Conservation (phyloP, 2,888 invertebrate species). For the Bimastos eiseni region DNA sequence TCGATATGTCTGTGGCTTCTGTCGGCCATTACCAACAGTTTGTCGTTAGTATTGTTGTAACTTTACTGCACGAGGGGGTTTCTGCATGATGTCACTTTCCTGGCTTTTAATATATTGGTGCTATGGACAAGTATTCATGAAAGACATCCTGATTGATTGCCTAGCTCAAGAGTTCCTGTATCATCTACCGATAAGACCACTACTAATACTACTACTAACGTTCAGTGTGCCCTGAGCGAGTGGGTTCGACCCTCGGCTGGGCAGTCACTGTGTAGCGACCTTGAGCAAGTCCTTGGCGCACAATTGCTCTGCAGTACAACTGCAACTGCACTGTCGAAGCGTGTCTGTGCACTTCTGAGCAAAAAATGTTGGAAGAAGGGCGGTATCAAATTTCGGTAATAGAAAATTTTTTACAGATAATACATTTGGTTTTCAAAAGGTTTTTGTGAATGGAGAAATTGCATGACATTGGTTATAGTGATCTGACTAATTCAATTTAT, state of each 20-base stretch:
- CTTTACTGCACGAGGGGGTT: neutral
- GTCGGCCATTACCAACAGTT: neutral
- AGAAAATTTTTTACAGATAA: no score
- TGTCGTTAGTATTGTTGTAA: conserved; percentile 22
- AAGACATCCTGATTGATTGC: neutral
- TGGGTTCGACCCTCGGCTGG: no score
- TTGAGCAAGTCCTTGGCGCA: no score
- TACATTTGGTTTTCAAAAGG: neutral
- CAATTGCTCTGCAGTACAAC: no score
- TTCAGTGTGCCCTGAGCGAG: no score
- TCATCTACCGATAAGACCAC: neutral
- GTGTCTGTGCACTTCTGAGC: no score
- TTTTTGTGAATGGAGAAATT: neutral
- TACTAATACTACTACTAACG: no score
- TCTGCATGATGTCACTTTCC: neutral
- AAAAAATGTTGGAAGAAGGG: no score
- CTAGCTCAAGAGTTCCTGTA: neutral
- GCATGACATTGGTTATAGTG: neutral
- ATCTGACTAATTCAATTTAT: neutral
- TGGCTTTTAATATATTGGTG: neutral
- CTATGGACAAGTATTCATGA: neutral
- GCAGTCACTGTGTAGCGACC: no score
- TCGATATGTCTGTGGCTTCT: conserved; percentile 21
- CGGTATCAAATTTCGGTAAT: no score
- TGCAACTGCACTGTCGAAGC: no score